Evolutionary conservation across 1,140 invertebrate species (phyloP).

Genomic region (Brachionus koreanus): DNA sequence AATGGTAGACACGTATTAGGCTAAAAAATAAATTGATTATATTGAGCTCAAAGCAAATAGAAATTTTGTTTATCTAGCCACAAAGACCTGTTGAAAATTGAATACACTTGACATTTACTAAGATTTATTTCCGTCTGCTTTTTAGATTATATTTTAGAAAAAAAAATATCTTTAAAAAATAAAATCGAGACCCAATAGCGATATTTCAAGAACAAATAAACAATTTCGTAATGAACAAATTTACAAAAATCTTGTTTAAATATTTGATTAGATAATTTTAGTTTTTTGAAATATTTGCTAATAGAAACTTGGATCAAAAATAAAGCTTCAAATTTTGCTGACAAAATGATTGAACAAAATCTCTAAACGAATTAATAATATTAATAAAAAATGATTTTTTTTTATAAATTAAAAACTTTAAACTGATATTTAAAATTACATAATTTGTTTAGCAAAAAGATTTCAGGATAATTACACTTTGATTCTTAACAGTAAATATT

Average conservation of each 20-base stretch:
- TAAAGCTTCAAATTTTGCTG: too few relatives aligned
- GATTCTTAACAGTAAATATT: too few relatives aligned
- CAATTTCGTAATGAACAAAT: neutral
- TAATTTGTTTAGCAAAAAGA: too few relatives aligned
- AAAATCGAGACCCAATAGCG: too few relatives aligned
- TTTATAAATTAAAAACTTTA: too few relatives aligned
- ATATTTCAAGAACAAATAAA: too few relatives aligned
- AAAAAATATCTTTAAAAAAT: neutral
- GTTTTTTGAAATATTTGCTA: neutral
- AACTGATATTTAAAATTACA: too few relatives aligned
- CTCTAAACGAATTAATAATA: too few relatives aligned
- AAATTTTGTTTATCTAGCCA: neutral
- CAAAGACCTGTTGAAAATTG: neutral
- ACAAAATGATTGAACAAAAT: too few relatives aligned
- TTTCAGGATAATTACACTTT: too few relatives aligned
- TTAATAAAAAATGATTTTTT: too few relatives aligned
- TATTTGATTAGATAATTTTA: neutral
- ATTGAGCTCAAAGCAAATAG: neutral
- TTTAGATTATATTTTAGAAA: neutral
- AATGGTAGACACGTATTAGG: neutral
- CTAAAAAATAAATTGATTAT: neutral
- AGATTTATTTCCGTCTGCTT: neutral
- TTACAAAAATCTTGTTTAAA: neutral
- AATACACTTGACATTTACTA: neutral
- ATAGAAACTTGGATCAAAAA: too few relatives aligned